A percentile compares a stretch with the other conserved stretches of the same genome.
phyloP scores from a whole-genome alignment of 2,888 invertebrate species.

The Pristionchus entomophagus region DNA sequence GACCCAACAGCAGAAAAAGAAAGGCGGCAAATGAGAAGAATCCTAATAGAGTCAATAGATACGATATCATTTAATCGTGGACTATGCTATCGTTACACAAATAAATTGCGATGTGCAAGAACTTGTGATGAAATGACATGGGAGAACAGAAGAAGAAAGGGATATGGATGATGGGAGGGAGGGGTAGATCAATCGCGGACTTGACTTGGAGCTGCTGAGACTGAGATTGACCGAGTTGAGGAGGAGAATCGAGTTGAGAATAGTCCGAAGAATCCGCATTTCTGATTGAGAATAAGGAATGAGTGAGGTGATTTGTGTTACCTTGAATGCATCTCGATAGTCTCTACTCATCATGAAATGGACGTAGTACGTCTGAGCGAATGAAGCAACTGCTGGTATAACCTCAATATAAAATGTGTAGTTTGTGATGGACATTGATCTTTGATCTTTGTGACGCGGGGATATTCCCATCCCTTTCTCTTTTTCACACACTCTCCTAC shows the following conservation, averaged over 20 bases:
- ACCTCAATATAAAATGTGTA: not conserved
- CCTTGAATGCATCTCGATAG: slow-evolving; percentile 38
- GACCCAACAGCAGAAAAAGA: not conserved
- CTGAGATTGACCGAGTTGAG: not conserved
- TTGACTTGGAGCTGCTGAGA: not conserved
- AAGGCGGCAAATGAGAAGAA: not conserved
- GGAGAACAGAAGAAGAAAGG: not conserved
- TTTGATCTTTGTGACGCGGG: too few species aligned
- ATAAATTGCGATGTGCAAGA: slow-evolving; percentile 28
- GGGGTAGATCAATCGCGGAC: not conserved
- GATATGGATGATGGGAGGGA: too few species aligned
- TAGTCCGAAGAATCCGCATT: slow-evolving; percentile 4
- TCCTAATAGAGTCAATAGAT: not conserved
- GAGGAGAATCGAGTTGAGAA: not conserved
- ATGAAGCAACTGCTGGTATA: slow-evolving; percentile 22
- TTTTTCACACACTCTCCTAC: not conserved
- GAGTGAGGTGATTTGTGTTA: too few species aligned
- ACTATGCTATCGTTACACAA: slow-evolving; percentile 40
- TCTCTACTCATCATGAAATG: slow-evolving; percentile 40
- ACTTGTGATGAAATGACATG: not conserved
- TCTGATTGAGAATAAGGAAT: not conserved
- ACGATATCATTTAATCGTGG: slow-evolving; percentile 17
- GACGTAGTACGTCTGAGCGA: slow-evolving; percentile 29
- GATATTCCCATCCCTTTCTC: too few species aligned
- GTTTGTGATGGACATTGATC: not conserved